These are phyloP conservation scores for Drosophila littoralis DNA, from an alignment of 1,140 invertebrate species.

Conservation along the genomic window DNA sequence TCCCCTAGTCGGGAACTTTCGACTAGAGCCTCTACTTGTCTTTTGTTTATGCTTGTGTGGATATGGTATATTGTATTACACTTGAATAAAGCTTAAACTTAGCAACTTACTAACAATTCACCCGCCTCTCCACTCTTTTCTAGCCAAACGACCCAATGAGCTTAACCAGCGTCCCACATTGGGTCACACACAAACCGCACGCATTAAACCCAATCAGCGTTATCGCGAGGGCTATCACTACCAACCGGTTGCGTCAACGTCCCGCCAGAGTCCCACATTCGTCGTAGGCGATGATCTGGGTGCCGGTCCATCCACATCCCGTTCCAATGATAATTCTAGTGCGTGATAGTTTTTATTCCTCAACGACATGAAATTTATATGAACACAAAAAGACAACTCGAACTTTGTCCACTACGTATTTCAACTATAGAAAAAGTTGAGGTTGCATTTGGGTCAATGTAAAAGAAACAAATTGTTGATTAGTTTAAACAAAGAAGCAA, in stretches of 20 bases:
- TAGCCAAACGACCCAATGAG: slow-evolving; percentile 84
- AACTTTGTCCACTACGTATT: slow-evolving; percentile 55
- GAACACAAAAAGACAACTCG: slow-evolving; percentile 25
- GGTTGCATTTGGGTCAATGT: slow-evolving; percentile 69
- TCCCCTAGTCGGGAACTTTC: no score
- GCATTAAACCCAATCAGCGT: slow-evolving; percentile 83
- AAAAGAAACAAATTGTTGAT: slow-evolving; percentile 76
- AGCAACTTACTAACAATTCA: background rate
- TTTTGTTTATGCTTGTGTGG: no score
- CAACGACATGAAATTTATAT: slow-evolving; percentile 58
- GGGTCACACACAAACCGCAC: slow-evolving; percentile 84
- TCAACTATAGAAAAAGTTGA: slow-evolving; percentile 47
- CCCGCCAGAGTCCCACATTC: slow-evolving; percentile 84
- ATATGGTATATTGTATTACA: no score
- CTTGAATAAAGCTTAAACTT: no score
- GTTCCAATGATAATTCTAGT: slow-evolving; percentile 85
- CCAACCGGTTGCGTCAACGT: slow-evolving; percentile 83
- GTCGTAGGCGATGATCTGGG: slow-evolving; percentile 82
- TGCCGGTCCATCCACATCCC: slow-evolving; percentile 84
- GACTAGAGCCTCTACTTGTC: no score
- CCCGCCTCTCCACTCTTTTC: background rate
- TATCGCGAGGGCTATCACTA: slow-evolving; percentile 84
- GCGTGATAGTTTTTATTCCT: slow-evolving; percentile 85
- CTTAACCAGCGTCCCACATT: slow-evolving; percentile 83
- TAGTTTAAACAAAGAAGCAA: slow-evolving; percentile 68